Conservation (phyloP, 2,888 invertebrate genomes). For the Thymelicus acteon region DNA sequence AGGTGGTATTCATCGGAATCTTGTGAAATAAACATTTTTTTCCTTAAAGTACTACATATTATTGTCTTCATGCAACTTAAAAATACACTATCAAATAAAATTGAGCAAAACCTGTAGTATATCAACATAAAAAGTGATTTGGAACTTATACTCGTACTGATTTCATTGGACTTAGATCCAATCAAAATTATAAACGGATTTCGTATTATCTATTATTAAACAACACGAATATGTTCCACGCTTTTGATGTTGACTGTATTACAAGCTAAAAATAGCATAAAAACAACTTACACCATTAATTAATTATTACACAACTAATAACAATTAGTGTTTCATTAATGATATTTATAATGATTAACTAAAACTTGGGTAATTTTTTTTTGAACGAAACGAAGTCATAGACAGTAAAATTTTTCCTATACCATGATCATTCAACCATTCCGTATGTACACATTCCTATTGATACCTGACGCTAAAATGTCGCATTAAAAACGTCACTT, state of each 20-base stretch:
- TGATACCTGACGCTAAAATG: background rate
- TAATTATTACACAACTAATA: no score
- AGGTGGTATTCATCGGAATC: conserved; percentile 15
- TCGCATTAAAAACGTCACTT: background rate
- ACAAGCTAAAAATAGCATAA: background rate
- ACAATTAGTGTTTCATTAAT: no score
- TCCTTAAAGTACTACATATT: background rate
- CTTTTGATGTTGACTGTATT: background rate
- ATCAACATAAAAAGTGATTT: background rate
- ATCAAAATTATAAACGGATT: no score
- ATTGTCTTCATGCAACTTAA: conserved; percentile 4
- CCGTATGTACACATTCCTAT: no score
- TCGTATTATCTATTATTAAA: no score
- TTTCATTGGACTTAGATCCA: no score
- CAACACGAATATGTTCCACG: background rate
- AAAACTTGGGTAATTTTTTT: background rate
- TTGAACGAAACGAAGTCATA: background rate
- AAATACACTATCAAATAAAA: background rate
- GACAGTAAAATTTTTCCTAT: background rate
- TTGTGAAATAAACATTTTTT: background rate
- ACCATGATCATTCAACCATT: background rate
- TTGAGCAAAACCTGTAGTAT: background rate
- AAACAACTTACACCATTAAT: background rate
- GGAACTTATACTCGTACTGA: no score
- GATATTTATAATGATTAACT: no score